Percentiles rank a stretch among this genome's conserved stretches.
Conservation (phyloP, 2,113 vertebrate genomes). For the Erinaceus europaeus region DNA sequence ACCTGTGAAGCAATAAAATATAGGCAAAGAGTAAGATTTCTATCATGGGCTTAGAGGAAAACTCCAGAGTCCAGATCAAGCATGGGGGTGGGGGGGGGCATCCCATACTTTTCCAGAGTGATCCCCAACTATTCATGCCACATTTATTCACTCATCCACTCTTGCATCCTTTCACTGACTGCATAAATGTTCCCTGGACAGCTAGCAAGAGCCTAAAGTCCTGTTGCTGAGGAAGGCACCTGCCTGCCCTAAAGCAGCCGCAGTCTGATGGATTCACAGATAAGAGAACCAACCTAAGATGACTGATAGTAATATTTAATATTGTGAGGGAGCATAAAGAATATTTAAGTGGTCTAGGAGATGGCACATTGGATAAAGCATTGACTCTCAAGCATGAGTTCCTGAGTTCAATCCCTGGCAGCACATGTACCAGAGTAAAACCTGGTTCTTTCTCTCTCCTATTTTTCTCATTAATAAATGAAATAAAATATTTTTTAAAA, state of each 20-base stretch:
- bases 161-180: neutral
- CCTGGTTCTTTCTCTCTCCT: too few species aligned
- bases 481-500: too few species aligned
- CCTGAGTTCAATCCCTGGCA: too few species aligned
- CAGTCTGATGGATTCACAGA: neutral
- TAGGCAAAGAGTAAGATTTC: conserved; percentile 36
- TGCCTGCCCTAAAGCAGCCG: neutral
- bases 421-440: too few species aligned
- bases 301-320: neutral
- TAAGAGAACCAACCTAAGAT: too few species aligned
- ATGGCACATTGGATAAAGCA: too few species aligned
- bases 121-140: neutral
- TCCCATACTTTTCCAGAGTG: too few species aligned
- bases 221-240: neutral
- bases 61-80: neutral
- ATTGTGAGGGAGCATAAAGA: too few species aligned
- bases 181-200: neutral
- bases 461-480: too few species aligned
- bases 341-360: too few species aligned
- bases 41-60: neutral
- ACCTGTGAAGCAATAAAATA: neutral
- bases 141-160: neutral
- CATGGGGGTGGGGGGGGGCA: neutral
- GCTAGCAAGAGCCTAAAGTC: neutral
- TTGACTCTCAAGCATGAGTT: too few species aligned